phyloP scores from a whole-genome alignment of 2,113 vertebrate genomes.

The Oryzias curvinotus region DNA sequence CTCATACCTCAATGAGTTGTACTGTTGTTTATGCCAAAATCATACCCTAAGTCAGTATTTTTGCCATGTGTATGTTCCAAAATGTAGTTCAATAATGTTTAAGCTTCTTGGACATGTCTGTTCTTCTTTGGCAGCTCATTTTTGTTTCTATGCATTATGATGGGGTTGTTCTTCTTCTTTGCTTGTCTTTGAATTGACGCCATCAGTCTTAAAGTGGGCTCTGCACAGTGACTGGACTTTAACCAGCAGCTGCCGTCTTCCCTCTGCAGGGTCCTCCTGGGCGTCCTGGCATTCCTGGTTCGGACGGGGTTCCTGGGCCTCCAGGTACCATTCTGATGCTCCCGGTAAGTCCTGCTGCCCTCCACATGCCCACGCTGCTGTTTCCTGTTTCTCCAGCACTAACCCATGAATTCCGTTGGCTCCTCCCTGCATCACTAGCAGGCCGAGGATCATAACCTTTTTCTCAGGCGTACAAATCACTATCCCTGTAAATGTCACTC shows the following conservation, averaged over 20 bases:
- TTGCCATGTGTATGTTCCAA: too few relatives aligned
- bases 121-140: too few relatives aligned
- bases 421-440: constrained; percentile 39
- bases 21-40: too few relatives aligned
- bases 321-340: constrained; percentile 96
- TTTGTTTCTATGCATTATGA: too few relatives aligned
- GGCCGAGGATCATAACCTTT: constrained; percentile 46
- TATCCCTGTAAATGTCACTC: constrained; percentile 69
- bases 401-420: constrained; percentile 36
- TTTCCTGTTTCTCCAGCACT: constrained; percentile 23
- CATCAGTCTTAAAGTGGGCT: too few relatives aligned
- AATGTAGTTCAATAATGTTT: too few relatives aligned
- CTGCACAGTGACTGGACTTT: too few relatives aligned
- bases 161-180: too few relatives aligned
- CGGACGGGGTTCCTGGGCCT: constrained; percentile 92
- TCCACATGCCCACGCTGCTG: constrained; percentile 2
- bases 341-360: constrained; percentile 82
- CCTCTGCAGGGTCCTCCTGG: constrained; percentile 87
- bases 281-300: constrained; percentile 92
- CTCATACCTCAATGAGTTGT: too few relatives aligned
- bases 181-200: too few relatives aligned
- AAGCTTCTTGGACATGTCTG: too few relatives aligned
- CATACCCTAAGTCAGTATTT: too few relatives aligned
- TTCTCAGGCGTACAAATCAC: constrained; percentile 66
- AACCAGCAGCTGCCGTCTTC: neutral